phyloP scores from a whole-genome alignment of 2,888 invertebrate species.

The Gymnocheta viridis region DNA sequence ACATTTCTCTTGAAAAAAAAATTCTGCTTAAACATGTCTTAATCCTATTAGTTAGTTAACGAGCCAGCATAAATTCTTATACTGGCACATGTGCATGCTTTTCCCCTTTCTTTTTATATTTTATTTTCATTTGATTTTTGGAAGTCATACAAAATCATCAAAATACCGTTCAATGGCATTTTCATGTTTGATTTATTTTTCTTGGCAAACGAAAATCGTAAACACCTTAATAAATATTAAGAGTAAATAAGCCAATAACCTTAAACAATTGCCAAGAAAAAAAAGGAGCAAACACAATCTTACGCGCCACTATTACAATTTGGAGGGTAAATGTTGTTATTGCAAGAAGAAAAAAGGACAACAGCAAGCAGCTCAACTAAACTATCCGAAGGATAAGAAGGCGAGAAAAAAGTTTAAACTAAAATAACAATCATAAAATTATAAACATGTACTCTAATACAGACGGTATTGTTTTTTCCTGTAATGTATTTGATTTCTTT shows the following conservation, averaged over 20 bases:
- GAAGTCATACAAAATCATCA: slow-evolving; percentile 42
- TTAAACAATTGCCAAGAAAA: slow-evolving; percentile 61
- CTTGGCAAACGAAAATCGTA: slow-evolving; percentile 62
- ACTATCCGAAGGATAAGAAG: not conserved
- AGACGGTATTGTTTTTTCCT: slow-evolving; percentile 61
- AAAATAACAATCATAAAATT: slow-evolving; percentile 65
- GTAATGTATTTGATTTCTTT: slow-evolving; percentile 28
- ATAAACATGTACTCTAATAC: slow-evolving; percentile 47
- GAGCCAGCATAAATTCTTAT: not conserved
- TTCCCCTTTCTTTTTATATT: not conserved
- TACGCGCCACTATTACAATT: slow-evolving; percentile 44
- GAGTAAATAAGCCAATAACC: slow-evolving; percentile 66
- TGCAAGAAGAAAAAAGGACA: not conserved
- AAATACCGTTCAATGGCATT: slow-evolving; percentile 60
- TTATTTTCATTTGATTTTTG: slow-evolving; percentile 9
- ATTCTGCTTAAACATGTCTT: not conserved
- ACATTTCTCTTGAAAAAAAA: not conserved
- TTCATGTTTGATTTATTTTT: slow-evolving; percentile 62
- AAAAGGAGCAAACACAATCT: slow-evolving; percentile 3
- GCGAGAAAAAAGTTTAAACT: slow-evolving; percentile 19
- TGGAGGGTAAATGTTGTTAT: not conserved
- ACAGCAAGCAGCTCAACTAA: not conserved
- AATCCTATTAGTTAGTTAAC: slow-evolving; percentile 7
- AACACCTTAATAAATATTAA: slow-evolving; percentile 68
- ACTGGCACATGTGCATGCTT: slow-evolving; percentile 24